These are phyloP conservation scores for Penaeus indicus DNA, from an alignment of 1,140 invertebrate species.

Conservation along the genomic window DNA sequence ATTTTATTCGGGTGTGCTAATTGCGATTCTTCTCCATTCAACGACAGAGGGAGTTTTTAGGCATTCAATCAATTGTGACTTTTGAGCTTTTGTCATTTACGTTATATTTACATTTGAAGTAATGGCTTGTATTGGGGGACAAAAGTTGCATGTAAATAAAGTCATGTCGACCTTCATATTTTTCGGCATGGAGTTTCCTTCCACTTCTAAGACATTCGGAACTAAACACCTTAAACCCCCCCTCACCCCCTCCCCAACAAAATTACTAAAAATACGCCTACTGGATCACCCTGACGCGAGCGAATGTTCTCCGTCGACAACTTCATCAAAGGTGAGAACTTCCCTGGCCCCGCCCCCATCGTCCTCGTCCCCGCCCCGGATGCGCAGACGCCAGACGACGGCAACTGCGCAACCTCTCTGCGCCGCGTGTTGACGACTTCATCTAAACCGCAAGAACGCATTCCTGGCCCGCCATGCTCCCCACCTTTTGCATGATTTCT, in stretches of 20 bases:
- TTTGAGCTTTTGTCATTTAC: too few species aligned
- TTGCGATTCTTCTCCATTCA: too few species aligned
- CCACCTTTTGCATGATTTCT: constrained; percentile 16
- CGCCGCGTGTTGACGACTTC: not conserved
- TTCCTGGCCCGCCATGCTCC: not conserved
- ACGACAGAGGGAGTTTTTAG: too few species aligned
- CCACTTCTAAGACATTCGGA: too few species aligned
- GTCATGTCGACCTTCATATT: too few species aligned
- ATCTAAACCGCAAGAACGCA: not conserved
- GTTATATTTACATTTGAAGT: too few species aligned
- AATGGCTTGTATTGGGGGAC: too few species aligned
- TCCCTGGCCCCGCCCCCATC: constrained; percentile 11
- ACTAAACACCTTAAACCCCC: too few species aligned
- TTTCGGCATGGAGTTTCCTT: too few species aligned
- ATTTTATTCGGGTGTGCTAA: too few species aligned
- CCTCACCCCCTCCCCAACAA: not conserved
- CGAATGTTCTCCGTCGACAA: not conserved
- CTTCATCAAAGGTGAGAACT: not conserved
- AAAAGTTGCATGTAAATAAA: too few species aligned
- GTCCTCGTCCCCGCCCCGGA: constrained; percentile 4
- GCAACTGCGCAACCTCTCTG: not conserved
- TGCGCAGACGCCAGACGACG: not conserved
- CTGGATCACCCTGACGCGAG: not conserved
- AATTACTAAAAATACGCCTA: not conserved
- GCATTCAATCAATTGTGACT: too few species aligned